phyloP scores from a whole-genome alignment of 2,113 vertebrate genomes.

The Candoia aspera region DNA sequence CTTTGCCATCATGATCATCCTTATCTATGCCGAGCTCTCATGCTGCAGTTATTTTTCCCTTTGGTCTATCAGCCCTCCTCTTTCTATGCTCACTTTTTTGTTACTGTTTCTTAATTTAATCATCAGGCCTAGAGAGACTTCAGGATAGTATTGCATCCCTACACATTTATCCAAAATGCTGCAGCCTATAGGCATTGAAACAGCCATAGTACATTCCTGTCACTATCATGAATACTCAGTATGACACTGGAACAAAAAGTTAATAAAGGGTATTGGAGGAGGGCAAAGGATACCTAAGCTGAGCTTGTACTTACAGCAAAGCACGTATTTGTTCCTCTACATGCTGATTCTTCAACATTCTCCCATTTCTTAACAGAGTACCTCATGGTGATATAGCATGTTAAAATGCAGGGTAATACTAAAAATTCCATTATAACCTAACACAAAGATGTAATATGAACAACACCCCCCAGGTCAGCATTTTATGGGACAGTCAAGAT shows the following conservation, averaged over 20 bases:
- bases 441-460: not conserved
- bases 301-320: not conserved
- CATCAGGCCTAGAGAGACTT: not conserved
- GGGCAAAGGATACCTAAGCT: not conserved
- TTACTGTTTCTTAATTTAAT: not conserved
- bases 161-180: not conserved
- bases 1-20: not conserved
- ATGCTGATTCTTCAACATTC: not conserved
- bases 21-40: not conserved
- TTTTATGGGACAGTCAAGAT: not conserved
- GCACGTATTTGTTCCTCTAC: not conserved
- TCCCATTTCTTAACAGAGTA: not conserved
- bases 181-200: not conserved
- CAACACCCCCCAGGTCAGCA: not conserved
- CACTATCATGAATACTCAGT: not conserved
- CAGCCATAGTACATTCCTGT: not conserved
- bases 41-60: not conserved
- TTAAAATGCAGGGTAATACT: not conserved
- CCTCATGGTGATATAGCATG: not conserved
- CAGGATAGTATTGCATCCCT: not conserved
- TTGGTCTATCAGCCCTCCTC: not conserved
- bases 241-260: not conserved
- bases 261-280: not conserved
- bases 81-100: not conserved
- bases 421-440: not conserved